phyloP scores from a whole-genome alignment of 2,113 vertebrate species.

The Psilopsiagon aurifrons region DNA sequence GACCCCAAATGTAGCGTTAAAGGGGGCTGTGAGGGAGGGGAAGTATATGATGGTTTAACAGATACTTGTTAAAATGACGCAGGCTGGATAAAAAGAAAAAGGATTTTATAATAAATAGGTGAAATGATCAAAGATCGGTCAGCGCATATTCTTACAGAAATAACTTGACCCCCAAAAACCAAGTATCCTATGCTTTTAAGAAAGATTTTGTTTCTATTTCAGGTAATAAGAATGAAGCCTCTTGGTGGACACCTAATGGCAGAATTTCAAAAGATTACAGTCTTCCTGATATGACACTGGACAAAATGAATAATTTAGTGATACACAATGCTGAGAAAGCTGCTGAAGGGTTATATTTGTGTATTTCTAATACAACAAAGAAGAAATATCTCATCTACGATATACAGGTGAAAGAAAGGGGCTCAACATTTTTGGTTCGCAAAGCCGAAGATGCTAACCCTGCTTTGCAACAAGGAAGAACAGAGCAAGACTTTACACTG shows the following conservation, averaged over 20 bases:
- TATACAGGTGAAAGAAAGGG: slow-evolving; percentile 56
- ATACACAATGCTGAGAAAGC: slow-evolving; percentile 48
- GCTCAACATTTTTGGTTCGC: background rate
- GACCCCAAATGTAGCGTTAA: background rate
- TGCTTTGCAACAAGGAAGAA: background rate
- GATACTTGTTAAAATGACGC: background rate
- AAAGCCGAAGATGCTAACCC: background rate
- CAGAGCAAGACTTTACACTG: slow-evolving; percentile 66
- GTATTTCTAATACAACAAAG: slow-evolving; percentile 45
- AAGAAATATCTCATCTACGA: slow-evolving; percentile 57
- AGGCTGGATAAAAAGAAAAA: background rate
- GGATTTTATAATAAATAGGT: background rate
- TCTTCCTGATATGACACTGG: slow-evolving; percentile 10
- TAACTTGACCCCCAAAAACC: background rate
- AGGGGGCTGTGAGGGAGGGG: fast-evolving
- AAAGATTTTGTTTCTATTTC: background rate
- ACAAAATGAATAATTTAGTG: slow-evolving; percentile 50
- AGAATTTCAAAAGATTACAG: slow-evolving; percentile 26
- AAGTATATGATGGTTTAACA: background rate
- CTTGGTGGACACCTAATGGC: slow-evolving; percentile 78
- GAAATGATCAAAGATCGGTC: background rate
- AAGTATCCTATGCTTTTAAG: background rate
- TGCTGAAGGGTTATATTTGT: slow-evolving; percentile 69
- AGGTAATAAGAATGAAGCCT: slow-evolving; percentile 44
- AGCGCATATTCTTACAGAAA: background rate